Evolutionary conservation across 2,888 invertebrate species (phyloP).

Genomic region (Drosophila affinis): DNA sequence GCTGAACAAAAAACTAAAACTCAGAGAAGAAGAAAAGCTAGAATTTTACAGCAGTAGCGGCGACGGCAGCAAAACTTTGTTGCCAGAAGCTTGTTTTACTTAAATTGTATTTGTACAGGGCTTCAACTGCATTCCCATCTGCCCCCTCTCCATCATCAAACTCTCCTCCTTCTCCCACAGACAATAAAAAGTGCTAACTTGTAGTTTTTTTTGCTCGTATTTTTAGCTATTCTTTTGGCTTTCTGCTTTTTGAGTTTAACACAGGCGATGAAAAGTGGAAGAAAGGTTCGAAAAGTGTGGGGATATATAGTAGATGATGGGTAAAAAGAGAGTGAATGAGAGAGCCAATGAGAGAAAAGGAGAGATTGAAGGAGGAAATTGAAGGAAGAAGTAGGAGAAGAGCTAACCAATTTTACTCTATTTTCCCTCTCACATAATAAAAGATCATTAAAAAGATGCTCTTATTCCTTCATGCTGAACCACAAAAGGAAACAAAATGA

Average conservation of each 20-base stretch:
- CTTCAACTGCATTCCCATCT: background rate
- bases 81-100: conserved; percentile 68
- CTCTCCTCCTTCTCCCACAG: too few relatives aligned
- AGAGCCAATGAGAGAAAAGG: background rate
- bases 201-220: background rate
- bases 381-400: too few relatives aligned
- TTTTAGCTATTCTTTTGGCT: background rate
- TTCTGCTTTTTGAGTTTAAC: background rate
- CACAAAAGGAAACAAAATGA: too few relatives aligned
- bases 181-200: background rate
- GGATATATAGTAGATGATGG: background rate
- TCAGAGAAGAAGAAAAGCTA: conserved; percentile 41
- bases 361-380: too few relatives aligned
- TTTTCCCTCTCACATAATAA: too few relatives aligned
- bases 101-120: conserved; percentile 63
- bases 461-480: too few relatives aligned
- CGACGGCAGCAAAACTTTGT: conserved; percentile 58
- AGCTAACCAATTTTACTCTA: too few relatives aligned
- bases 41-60: too few relatives aligned
- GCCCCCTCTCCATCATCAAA: too few relatives aligned
- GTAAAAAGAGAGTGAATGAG: background rate
- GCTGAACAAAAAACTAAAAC: background rate
- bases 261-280: background rate
- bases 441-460: too few relatives aligned
- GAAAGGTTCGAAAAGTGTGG: background rate